Evolutionary conservation across 2,888 invertebrate genomes (phyloP), one percentile per base, ranked within the genome.

Genomic region (Crematogaster levior): DNA sequence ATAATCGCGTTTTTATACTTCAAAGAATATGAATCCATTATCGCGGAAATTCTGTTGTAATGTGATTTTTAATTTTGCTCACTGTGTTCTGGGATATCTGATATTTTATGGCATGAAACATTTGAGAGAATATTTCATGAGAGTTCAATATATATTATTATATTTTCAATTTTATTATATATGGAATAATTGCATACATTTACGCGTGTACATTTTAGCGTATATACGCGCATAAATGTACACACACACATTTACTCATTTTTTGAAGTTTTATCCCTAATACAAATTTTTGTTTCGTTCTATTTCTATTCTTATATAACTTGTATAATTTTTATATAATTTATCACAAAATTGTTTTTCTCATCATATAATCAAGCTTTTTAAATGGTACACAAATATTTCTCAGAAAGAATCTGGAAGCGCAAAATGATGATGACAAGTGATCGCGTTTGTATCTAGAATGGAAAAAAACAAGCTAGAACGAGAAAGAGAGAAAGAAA

Each of bases 401-500:
- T 24, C 24, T 53, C 27, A 27, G 12, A 15, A 37, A 53, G 3
- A 51, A 21, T 63, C 12, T 37, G 0, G 12, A 18, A 46, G 27
- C 3, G 24, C 48, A 37, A 60, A 83, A 53, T 30, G n/a, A 37
- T 34, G 34, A 6, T 15, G 6, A n/a, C n/a, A n/a, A n/a, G n/a
- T 37, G 15, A 34, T 48, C 24, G 53, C 60, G 21, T 53, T 46
- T 18, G 37, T 43, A 30, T 56, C 24, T 43, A 24, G 40, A 3
- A 40, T 12, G 9, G 48, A 51, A n/a, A 34, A 66, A 70, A 56
- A 15, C 37, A 37, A 34, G 6, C n/a, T 21, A 68, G 56, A n/a
- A n/a, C 4, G 53, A 27, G 58, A 43, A 51, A 43, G 21, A 66
- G 37, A 72, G 51, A 37, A 58, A 40, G 37, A 65, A 21, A 68